These are phyloP conservation scores for Leptinotarsa haldemani DNA, from an alignment of 2,888 invertebrate species.

Conservation along the genomic window DNA sequence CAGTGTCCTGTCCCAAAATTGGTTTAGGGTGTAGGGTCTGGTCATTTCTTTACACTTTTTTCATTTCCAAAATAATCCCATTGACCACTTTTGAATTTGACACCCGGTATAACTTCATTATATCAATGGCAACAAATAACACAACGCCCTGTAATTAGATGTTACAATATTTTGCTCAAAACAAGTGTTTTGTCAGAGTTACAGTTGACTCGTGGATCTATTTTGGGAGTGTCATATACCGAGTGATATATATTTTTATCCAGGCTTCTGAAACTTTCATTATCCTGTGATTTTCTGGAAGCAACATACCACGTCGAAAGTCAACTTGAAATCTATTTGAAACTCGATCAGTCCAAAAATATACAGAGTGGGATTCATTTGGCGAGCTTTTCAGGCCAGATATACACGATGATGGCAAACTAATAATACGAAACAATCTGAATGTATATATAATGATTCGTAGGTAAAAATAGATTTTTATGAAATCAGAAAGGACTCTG, in stretches of 20 bases:
- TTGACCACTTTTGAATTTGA: too few relatives aligned
- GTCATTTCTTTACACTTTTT: too few relatives aligned
- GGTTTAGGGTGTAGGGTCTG: too few relatives aligned
- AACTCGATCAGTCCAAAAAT: not conserved
- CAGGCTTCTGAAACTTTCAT: not conserved
- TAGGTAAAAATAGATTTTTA: too few relatives aligned
- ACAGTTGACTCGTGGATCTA: not conserved
- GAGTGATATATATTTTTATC: constrained; percentile 7
- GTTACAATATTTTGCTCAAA: not conserved
- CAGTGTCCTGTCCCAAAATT: too few relatives aligned
- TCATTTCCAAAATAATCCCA: too few relatives aligned
- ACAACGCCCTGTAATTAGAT: too few relatives aligned
- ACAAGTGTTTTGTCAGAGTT: not conserved
- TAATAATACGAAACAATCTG: not conserved
- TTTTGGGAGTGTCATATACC: constrained; percentile 2
- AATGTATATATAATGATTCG: too few relatives aligned
- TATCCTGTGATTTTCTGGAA: not conserved
- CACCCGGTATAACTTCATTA: too few relatives aligned
- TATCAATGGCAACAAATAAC: too few relatives aligned
- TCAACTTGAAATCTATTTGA: not conserved
- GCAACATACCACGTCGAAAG: not conserved
- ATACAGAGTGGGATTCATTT: constrained; percentile 11
- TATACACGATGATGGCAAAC: not conserved
- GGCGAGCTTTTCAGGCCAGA: not conserved
- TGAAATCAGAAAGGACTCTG: too few relatives aligned